phyloP scores from a whole-genome alignment of 2,888 invertebrate genomes.

The Caradrina clavipalpis region DNA sequence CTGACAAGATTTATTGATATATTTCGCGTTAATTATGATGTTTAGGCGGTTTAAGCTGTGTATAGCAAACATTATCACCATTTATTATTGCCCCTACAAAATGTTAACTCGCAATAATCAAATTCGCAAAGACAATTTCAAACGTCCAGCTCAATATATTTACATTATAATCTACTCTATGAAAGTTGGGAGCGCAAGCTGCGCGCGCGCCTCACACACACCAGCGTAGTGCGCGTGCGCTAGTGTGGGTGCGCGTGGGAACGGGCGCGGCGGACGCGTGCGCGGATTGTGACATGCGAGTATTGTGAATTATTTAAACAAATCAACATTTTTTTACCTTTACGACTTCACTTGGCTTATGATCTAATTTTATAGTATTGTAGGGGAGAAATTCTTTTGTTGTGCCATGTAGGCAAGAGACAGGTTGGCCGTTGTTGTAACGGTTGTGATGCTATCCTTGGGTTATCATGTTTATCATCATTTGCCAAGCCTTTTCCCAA shows the following conservation, averaged over 20 bases:
- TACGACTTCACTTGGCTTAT: slow-evolving; percentile 65
- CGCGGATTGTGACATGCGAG: slow-evolving; percentile 85
- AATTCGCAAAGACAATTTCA: slow-evolving; percentile 28
- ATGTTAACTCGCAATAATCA: background rate
- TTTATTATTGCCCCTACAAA: background rate
- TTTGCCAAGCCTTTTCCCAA: no score
- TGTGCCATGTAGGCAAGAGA: background rate
- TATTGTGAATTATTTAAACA: slow-evolving; percentile 83
- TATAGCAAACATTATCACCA: slow-evolving; percentile 23
- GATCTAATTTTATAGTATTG: background rate
- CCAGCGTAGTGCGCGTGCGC: slow-evolving; percentile 48
- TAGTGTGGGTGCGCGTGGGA: slow-evolving; percentile 87
- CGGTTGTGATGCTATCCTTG: no score
- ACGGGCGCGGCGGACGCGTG: slow-evolving; percentile 87
- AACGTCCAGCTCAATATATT: slow-evolving; percentile 31
- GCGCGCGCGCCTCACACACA: slow-evolving; percentile 82
- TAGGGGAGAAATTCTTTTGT: background rate
- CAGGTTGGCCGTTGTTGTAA: background rate
- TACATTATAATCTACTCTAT: slow-evolving; percentile 70
- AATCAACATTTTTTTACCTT: slow-evolving; percentile 63
- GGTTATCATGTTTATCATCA: background rate
- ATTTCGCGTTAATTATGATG: slow-evolving; percentile 41
- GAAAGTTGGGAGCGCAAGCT: slow-evolving; percentile 75
- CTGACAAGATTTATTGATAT: slow-evolving; percentile 41
- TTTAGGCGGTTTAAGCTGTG: slow-evolving; percentile 36